phyloP scores from a whole-genome alignment of 2,888 invertebrate genomes.

The Mimachlamys varia region DNA sequence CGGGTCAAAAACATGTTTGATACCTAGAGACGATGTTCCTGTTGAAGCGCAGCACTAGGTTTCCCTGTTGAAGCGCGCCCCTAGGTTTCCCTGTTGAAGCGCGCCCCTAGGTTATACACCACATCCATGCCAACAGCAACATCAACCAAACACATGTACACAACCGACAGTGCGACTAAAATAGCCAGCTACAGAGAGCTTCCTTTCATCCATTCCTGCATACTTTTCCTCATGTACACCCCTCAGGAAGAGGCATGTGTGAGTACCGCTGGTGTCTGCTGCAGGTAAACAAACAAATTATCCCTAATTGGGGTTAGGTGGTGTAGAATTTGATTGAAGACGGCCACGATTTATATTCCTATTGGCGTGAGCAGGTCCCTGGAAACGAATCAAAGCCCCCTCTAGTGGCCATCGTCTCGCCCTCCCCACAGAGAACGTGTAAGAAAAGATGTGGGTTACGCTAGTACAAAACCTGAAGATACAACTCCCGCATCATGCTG shows the following conservation, averaged over 20 bases:
- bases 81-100: background rate
- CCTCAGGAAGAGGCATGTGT: background rate
- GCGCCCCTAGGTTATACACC: background rate
- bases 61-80: background rate
- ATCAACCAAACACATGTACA: slow-evolving; percentile 24
- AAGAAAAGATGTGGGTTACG: background rate
- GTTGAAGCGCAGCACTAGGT: background rate
- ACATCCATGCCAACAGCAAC: background rate
- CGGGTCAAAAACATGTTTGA: background rate
- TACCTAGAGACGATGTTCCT: background rate
- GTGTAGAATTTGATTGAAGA: slow-evolving; percentile 31
- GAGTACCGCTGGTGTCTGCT: background rate
- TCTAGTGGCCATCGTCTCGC: background rate
- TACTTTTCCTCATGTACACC: background rate
- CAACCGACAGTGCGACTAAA: background rate
- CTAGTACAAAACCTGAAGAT: background rate
- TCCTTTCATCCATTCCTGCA: background rate
- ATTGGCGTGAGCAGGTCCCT: slow-evolving; percentile 5
- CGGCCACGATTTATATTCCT: slow-evolving; percentile 10
- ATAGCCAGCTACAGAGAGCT: background rate
- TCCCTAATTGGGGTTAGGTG: slow-evolving; percentile 24
- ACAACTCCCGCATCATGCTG: background rate
- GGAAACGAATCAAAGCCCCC: slow-evolving; percentile 16
- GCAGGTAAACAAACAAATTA: slow-evolving; percentile 34
- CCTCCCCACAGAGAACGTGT: background rate